Evolutionary conservation across 2,113 vertebrate species (phyloP).

Genomic region (Neoarius graeffei): DNA sequence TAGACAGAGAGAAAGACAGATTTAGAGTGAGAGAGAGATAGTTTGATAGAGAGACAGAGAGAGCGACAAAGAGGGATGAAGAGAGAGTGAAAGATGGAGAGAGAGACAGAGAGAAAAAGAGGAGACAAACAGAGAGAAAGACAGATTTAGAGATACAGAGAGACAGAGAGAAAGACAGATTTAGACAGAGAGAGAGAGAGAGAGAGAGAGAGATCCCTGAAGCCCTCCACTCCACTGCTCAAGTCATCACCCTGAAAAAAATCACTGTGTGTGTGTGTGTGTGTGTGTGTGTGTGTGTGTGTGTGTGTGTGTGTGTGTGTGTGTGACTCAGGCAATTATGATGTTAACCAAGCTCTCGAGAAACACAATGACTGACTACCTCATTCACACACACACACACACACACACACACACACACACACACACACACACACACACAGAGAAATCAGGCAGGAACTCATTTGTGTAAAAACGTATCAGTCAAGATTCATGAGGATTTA

Average conservation of each 20-base stretch:
- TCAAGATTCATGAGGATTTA: constrained; percentile 15
- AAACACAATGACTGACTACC: not conserved
- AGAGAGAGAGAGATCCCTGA: not conserved
- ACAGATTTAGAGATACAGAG: not conserved
- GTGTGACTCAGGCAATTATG: not conserved
- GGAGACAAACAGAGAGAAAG: not conserved
- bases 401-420: constrained; percentile 6
- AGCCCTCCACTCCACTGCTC: not conserved
- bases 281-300: not conserved
- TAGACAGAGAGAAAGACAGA: not conserved
- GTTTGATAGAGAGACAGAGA: not conserved
- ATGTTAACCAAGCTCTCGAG: not conserved
- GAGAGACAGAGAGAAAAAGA: not conserved
- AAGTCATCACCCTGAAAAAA: not conserved
- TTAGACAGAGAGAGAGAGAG: not conserved
- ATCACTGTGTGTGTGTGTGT: not conserved
- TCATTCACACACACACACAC: not conserved
- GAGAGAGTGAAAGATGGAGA: not conserved
- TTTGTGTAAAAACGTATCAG: constrained; percentile 14
- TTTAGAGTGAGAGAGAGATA: no score
- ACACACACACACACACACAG: constrained; percentile 27
- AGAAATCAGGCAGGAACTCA: constrained; percentile 11
- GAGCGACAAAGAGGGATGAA: not conserved
- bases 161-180: not conserved
- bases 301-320: not conserved